phyloP scores from a whole-genome alignment of 1,140 invertebrate species.

The Zaprionus davidi region DNA sequence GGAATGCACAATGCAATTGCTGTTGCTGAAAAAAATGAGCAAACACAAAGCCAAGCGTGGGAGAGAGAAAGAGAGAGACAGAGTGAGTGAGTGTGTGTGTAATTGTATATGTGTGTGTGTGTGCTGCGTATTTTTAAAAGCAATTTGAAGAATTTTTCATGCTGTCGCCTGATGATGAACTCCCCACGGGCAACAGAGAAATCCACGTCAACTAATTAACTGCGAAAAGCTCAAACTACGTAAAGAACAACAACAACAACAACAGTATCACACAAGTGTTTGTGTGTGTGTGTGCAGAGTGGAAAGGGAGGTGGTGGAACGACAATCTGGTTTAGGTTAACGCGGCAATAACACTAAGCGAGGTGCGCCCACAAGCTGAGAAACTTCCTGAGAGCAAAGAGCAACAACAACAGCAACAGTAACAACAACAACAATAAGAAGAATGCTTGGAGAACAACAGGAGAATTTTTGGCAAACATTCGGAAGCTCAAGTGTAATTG shows the following conservation, averaged over 20 bases:
- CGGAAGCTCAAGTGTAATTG: conserved; percentile 66
- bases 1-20: conserved; percentile 75
- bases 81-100: conserved; percentile 1
- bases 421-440: conserved; percentile 11
- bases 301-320: neutral
- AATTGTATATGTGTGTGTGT: conserved; percentile 11
- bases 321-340: conserved; percentile 49
- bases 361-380: conserved; percentile 44
- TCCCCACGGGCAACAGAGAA: conserved; percentile 48
- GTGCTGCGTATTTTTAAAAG: conserved; percentile 53
- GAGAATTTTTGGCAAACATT: conserved; percentile 63
- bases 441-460: neutral
- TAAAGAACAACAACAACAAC: conserved; percentile 2
- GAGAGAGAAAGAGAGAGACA: neutral
- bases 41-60: conserved; percentile 55
- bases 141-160: conserved; percentile 68
- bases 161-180: conserved; percentile 60
- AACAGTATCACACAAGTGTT: conserved; percentile 1
- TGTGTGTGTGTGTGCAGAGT: neutral
- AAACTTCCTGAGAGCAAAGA: conserved; percentile 11
- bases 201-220: conserved; percentile 70
- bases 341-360: conserved; percentile 51
- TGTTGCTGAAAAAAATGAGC: conserved; percentile 61
- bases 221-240: conserved; percentile 31
- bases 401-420: conserved; percentile 3